Base-by-base conservation (phyloP, 2,113 vertebrate genomes). In the Ptilorrhoa leucosticta region DNA sequence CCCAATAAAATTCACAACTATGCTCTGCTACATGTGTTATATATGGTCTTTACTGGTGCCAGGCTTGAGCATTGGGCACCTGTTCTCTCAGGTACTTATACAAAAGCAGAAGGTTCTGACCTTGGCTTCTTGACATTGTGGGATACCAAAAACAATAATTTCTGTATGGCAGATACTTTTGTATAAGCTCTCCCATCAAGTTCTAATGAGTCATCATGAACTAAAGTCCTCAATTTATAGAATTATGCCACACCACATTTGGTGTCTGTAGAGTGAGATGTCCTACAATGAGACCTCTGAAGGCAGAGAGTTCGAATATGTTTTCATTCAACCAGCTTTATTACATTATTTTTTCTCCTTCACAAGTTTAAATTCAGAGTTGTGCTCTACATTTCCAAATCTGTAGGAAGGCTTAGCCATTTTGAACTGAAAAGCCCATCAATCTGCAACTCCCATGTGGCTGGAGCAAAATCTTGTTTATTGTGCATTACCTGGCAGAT, bases 401-500 rank as follows among this genome's bases (percentile, higher is more conserved):
- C 48, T 75, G 35, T 23, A 91, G 73, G 42, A 84, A 90, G 82
- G 13, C 28, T 51, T 61, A 72, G 70, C 15, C 30, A 69, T 81
- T 92, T 94, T 84, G 30, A 94, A 91, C 42, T 57, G 61, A 91
- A 95, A 95, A 95, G 51, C 11, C 60, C 78, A 90, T 88, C 85
- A 77, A 69, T 90, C 73, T 93, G 72, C 44, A 94, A 63, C 30
- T 93, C 45, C 37, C 35, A 79, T 8, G 14, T 31, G 77, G 33
- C 33, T 89, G 35, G 44, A 87, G 33, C 30, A 89, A 92, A 87
- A 76, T 56, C 45, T 83, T 89, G 33, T 80, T 94, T 83, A 76
- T 57, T 65, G 31, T 61, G 30, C 15, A 64, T 78, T 83, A 90
- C 45, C 69, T 47, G 50, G 44, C 33, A 91, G 45, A 70, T 57